A percentile compares a stretch with the other conserved stretches of the same genome.
These are phyloP conservation scores for Schrankia costaestrigalis DNA, from an alignment of 2,888 invertebrate genomes.

Conservation along the genomic window DNA sequence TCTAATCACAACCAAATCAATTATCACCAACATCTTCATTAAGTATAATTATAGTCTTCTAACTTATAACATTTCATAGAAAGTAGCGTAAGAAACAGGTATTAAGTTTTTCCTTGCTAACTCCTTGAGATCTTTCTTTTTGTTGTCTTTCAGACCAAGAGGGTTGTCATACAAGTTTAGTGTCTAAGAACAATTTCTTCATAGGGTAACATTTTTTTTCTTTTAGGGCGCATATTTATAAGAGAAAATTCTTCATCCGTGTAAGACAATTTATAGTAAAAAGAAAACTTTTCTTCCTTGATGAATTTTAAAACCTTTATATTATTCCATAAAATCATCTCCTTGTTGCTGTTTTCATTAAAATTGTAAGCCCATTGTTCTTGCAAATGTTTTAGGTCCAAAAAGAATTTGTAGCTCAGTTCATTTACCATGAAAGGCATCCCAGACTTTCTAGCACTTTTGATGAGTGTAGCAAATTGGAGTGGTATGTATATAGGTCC, in stretches of 20 bases:
- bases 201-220: constrained; percentile 1
- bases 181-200: too few species aligned
- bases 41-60: too few species aligned
- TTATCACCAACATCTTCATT: too few species aligned
- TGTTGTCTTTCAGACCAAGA: too few species aligned
- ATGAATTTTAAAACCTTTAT: neutral
- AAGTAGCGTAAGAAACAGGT: too few species aligned
- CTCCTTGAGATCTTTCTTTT: too few species aligned
- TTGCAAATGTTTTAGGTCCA: constrained; percentile 2
- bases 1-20: too few species aligned
- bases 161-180: too few species aligned
- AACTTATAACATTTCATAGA: too few species aligned
- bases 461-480: constrained; percentile 7
- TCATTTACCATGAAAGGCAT: constrained; percentile 6
- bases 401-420: constrained; percentile 5
- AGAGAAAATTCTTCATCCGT: neutral
- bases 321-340: neutral
- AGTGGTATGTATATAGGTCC: constrained; percentile 23
- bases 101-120: too few species aligned
- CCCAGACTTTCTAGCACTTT: constrained; percentile 5
- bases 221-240: neutral
- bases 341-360: neutral
- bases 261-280: neutral
- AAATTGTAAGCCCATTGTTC: constrained; percentile 5
- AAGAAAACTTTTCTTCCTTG: neutral